phyloP scores from a whole-genome alignment of 1,140 invertebrate genomes.

The Drosophila cardini region DNA sequence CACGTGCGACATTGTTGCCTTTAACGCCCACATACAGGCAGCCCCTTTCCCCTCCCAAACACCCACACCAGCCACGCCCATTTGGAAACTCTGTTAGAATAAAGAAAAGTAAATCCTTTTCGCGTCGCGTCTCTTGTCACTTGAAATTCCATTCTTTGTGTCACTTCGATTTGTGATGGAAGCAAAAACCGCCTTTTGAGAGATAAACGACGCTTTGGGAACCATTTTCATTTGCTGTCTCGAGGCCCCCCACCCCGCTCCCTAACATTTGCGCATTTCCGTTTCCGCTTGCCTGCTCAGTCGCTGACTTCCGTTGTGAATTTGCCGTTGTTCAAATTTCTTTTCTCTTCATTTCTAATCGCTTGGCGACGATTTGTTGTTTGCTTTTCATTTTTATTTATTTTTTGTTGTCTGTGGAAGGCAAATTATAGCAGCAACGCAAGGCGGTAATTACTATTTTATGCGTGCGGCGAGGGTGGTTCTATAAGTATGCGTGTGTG shows the following conservation, averaged over 20 bases:
- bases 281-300: constrained; percentile 54
- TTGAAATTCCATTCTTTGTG: constrained; percentile 32
- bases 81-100: constrained; percentile 1
- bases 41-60: too few relatives aligned
- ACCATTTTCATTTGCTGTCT: constrained; percentile 68
- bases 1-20: constrained; percentile 31
- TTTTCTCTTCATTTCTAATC: constrained; percentile 13
- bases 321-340: constrained; percentile 36
- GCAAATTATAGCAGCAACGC: constrained; percentile 59
- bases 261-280: constrained; percentile 76
- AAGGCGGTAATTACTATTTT: constrained; percentile 70
- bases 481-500: too few relatives aligned
- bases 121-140: background rate
- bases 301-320: constrained; percentile 57
- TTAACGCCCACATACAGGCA: too few relatives aligned
- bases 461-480: constrained; percentile 21
- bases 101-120: constrained; percentile 27
- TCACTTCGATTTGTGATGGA: constrained; percentile 36
- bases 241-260: background rate
- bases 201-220: constrained; percentile 66
- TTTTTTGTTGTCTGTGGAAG: constrained; percentile 1
- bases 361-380: constrained; percentile 50
- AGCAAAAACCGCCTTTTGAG: constrained; percentile 27
- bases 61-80: background rate
- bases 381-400: background rate